Percentiles rank a stretch among this genome's conserved stretches.
These are phyloP conservation scores for Synergus japonicus DNA, from an alignment of 2,888 invertebrate genomes.

Conservation along the genomic window DNA sequence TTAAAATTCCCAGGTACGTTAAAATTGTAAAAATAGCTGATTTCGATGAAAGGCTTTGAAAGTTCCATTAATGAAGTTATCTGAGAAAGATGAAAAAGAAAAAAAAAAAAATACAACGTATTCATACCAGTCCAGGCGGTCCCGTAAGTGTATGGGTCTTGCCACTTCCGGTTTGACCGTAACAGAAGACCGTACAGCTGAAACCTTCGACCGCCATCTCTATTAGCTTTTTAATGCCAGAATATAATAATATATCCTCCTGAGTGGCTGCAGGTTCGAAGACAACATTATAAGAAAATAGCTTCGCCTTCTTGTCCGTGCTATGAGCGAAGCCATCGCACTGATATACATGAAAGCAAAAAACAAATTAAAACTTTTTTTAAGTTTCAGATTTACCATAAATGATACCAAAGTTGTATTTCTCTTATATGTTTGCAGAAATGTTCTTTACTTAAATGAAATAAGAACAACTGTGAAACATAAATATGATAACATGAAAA, in stretches of 20 bases:
- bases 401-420: neutral
- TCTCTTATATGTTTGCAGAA: too few relatives aligned
- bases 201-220: constrained; percentile 97
- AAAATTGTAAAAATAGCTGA: neutral
- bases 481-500: too few relatives aligned
- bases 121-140: constrained; percentile 88
- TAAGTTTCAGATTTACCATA: neutral
- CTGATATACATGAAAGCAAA: constrained; percentile 53
- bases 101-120: neutral
- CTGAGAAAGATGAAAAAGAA: neutral
- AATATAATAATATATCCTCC: constrained; percentile 92
- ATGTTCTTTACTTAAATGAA: too few relatives aligned
- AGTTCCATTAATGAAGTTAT: neutral
- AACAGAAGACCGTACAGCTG: constrained; percentile 95
- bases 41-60: neutral
- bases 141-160: constrained; percentile 98
- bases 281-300: constrained; percentile 96
- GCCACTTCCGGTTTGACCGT: constrained; percentile 97
- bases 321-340: constrained; percentile 68
- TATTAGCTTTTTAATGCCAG: constrained; percentile 92
- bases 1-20: neutral
- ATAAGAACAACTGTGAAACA: too few relatives aligned
- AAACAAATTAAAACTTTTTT: constrained; percentile 37
- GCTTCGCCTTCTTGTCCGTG: constrained; percentile 85
- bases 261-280: constrained; percentile 94